Evolutionary conservation across 2,888 invertebrate species (phyloP), one percentile per base, ranked within the genome.

Genomic region (Cheilosia soror): DNA sequence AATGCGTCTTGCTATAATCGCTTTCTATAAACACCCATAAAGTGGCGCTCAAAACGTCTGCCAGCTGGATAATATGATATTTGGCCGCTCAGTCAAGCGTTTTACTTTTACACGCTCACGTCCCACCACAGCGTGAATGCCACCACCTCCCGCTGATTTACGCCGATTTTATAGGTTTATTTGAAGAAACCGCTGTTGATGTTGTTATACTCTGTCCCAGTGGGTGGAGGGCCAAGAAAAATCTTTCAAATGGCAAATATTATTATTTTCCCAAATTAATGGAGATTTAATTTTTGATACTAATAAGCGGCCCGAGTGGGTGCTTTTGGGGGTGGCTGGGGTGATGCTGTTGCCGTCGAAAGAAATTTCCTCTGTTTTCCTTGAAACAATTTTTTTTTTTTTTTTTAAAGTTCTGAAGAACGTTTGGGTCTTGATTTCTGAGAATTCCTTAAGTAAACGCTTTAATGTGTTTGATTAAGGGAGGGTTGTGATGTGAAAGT

Each of bases 1-100:
- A 29, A 33, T 53, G n/a, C 63, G 53, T 55, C 53, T 53, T n/a
- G 33, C 68, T 55, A 62, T 73, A 68, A 78, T 55, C 33, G 55
- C 31, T 76, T 85, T 81, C 84, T 57, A 85, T 71, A 68, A 77
- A 81, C 76, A 85, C 63, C 51, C 81, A 68, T 68, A 71, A 81
- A 72, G 77, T 72, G 72, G 37, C 77, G 68, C 51, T 77, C 62
- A 72, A 85, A 76, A 80, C 63, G 81, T 77, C 63, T 65, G 68
- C 85, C 85, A 85, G 85, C 85, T 85, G 85, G 72, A 72, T 66
- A 65, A 20, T 47, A 15, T 42, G 44, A 11, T 47, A 44, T 68
- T 80, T 58, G 53, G 65, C n/a, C 11, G 51, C 68, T 68, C 65
- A 72, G 55, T 68, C 69, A 68, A 60, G 62, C 76, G 63, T 65